Percentiles rank a stretch among this genome's conserved stretches.
Evolutionary conservation across 2,888 invertebrate genomes (phyloP).

Genomic region (Euzophera pinguis): DNA sequence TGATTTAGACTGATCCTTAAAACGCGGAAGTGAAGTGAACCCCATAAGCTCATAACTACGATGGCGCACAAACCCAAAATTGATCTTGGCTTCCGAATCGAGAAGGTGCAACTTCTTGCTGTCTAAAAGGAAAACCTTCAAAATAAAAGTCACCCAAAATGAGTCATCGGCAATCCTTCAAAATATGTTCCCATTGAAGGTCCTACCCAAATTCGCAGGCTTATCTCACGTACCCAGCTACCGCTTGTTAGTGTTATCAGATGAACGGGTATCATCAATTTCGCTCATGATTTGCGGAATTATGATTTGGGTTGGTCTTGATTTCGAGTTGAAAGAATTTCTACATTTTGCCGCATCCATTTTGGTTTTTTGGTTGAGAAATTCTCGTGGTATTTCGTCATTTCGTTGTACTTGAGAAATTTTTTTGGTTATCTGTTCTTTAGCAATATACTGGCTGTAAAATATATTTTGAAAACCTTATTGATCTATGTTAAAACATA

Average conservation of each 20-base stretch:
- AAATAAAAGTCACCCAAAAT: not conserved
- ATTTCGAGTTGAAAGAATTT: slow-evolving; percentile 1
- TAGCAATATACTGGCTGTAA: no score
- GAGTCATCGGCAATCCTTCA: slow-evolving; percentile 13
- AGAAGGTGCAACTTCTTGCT: no score
- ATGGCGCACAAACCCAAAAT: no score
- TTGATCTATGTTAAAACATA: no score
- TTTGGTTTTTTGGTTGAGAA: not conserved
- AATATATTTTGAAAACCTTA: no score
- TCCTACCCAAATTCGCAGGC: slow-evolving; percentile 16
- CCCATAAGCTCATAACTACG: no score
- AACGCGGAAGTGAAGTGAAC: no score
- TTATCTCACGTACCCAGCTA: slow-evolving; percentile 60
- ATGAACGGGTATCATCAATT: slow-evolving; percentile 60
- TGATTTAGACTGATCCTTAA: no score
- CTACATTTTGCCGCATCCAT: not conserved
- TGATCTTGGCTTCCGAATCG: no score
- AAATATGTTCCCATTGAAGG: slow-evolving; percentile 39
- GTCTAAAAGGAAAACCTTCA: not conserved
- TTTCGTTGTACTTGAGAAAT: no score
- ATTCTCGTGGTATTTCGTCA: no score
- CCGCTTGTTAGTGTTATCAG: slow-evolving; percentile 67
- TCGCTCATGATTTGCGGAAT: slow-evolving; percentile 40
- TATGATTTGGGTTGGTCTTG: slow-evolving; percentile 5
- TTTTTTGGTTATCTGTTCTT: no score